Conservation (phyloP, 2,797 vertebrate genomes). For the Sparidentex hasta region DNA sequence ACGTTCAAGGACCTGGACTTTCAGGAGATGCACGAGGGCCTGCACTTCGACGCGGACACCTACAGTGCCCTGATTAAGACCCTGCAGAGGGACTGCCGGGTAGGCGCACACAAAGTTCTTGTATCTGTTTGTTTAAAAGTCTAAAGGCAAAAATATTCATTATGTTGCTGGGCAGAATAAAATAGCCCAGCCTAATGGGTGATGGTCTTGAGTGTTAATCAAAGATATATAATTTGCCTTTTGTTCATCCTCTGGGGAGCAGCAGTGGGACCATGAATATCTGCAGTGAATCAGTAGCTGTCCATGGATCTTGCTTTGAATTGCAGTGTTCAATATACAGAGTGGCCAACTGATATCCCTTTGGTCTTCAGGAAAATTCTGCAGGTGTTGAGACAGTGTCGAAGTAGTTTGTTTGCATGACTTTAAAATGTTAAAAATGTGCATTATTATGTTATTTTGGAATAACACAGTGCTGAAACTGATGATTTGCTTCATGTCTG, state of each 20-base stretch:
- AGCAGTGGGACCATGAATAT: not conserved
- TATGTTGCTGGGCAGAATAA: not conserved
- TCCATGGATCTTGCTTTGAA: too few species aligned
- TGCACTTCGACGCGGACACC: slow-evolving; percentile 93
- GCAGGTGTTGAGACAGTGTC: too few species aligned
- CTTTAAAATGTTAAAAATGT: too few species aligned
- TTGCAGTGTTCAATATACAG: too few species aligned
- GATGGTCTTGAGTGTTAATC: not conserved
- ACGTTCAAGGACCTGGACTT: slow-evolving; percentile 98
- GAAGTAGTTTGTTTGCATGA: too few species aligned
- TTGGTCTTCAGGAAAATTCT: too few species aligned
- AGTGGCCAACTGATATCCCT: too few species aligned
- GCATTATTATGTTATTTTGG: too few species aligned
- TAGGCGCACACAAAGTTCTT: slow-evolving; percentile 74
- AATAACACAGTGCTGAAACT: too few species aligned
- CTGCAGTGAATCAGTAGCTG: too few species aligned
- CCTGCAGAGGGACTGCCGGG: slow-evolving; percentile 94
- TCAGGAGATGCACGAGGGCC: slow-evolving; percentile 93
- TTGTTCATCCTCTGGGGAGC: not conserved
- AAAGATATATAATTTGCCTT: not conserved
- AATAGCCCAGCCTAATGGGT: not conserved
- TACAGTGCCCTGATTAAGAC: slow-evolving; percentile 95
- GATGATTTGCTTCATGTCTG: too few species aligned
- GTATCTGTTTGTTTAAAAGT: not conserved
- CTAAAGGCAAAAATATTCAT: not conserved